phyloP scores from a whole-genome alignment of 1,140 invertebrate species.

The Lerema accius region DNA sequence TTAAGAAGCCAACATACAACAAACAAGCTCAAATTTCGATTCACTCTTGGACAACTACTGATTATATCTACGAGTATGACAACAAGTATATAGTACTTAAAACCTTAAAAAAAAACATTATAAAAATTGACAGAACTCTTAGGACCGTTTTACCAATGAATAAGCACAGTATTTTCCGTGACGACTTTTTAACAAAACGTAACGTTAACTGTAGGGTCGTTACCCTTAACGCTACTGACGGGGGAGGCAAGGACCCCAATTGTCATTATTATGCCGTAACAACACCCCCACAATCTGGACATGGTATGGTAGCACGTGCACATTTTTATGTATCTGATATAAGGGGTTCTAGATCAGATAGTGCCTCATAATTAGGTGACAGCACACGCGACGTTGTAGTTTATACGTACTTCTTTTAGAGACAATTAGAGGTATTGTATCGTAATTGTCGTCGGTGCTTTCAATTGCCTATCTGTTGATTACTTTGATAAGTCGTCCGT shows the following conservation, averaged over 20 bases:
- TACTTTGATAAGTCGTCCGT: no score
- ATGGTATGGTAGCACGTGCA: background rate
- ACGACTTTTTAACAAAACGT: background rate
- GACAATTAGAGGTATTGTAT: no score
- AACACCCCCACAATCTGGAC: slow-evolving; percentile 14
- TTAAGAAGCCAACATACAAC: no score
- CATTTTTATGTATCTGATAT: background rate
- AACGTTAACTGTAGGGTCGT: background rate
- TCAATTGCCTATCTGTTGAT: no score
- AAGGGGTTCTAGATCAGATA: background rate
- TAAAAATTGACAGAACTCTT: no score
- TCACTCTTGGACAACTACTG: no score
- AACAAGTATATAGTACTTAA: no score
- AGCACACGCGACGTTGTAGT: background rate
- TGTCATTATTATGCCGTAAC: slow-evolving; percentile 12
- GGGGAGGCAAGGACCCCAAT: background rate
- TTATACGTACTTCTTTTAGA: slow-evolving; percentile 8
- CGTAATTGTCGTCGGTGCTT: no score
- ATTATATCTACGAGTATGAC: no score
- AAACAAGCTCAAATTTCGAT: no score
- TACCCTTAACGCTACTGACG: background rate
- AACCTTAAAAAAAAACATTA: no score
- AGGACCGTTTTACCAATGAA: no score
- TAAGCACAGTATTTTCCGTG: background rate
- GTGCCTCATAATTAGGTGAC: background rate